Evolutionary conservation across 2,113 vertebrate species (phyloP).

Genomic region (Epinephelus lanceolatus): DNA sequence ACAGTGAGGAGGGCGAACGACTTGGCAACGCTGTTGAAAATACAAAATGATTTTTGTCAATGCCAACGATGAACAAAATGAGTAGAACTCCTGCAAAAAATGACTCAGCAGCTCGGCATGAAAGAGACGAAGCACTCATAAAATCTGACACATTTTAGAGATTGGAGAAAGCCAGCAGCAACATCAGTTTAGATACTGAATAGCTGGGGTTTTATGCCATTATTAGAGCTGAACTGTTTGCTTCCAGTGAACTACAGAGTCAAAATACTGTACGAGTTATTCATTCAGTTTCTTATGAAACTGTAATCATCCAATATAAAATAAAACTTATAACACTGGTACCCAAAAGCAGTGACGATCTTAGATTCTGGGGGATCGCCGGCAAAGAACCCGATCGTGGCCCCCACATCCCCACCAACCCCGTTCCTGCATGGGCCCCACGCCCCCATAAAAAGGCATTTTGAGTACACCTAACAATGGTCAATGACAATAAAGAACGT

Average conservation of each 20-base stretch:
- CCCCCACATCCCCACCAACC: no score
- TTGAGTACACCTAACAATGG: no score
- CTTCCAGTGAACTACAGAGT: conserved; percentile 5
- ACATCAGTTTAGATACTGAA: conserved; percentile 22
- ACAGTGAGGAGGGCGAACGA: conserved; percentile 20
- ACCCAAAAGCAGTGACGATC: not conserved
- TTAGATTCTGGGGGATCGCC: no score
- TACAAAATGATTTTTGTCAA: conserved; percentile 65
- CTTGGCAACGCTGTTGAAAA: conserved; percentile 55
- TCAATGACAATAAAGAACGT: no score
- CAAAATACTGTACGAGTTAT: conserved; percentile 21
- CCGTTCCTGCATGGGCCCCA: no score
- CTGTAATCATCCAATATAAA: conserved; percentile 18
- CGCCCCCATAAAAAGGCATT: no score
- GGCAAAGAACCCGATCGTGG: no score
- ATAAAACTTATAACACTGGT: conserved; percentile 5
- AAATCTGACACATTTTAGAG: conserved; percentile 35
- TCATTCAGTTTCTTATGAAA: conserved; percentile 7
- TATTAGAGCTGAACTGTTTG: not conserved
- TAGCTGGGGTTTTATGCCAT: not conserved
- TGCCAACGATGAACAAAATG: conserved; percentile 58
- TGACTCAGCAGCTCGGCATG: conserved; percentile 49
- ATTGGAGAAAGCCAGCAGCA: not conserved
- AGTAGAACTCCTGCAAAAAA: conserved; percentile 43
- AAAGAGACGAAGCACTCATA: conserved; percentile 39